phyloP scores from a whole-genome alignment of 1,140 invertebrate species.

The Monochamus saltuarius region DNA sequence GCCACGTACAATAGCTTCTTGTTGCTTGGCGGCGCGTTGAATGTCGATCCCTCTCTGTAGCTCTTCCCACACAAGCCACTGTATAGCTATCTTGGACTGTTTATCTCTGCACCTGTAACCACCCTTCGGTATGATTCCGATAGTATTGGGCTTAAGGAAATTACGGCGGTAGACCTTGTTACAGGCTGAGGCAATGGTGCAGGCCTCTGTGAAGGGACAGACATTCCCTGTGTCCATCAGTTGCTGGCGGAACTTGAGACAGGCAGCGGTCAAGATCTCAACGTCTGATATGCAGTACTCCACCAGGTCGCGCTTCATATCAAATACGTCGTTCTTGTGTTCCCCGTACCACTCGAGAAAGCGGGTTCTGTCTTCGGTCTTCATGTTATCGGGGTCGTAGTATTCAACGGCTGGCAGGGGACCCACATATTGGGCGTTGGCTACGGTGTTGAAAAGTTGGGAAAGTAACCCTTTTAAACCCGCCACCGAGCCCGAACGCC shows the following conservation, averaged over 20 bases:
- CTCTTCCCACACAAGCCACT: constrained; percentile 6
- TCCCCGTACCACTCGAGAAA: constrained; percentile 30
- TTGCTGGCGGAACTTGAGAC: constrained; percentile 9
- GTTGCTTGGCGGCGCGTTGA: constrained; percentile 6
- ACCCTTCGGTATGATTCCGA: constrained; percentile 21
- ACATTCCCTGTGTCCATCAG: constrained; percentile 1
- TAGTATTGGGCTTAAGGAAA: constrained; percentile 19
- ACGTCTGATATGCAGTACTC: constrained; percentile 7
- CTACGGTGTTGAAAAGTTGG: constrained; percentile 5
- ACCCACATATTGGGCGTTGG: constrained; percentile 1
- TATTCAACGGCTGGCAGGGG: background rate
- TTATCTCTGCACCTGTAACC: constrained; percentile 8
- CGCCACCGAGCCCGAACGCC: background rate
- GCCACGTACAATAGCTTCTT: constrained; percentile 11
- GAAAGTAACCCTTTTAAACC: constrained; percentile 11
- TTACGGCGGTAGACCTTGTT: constrained; percentile 18
- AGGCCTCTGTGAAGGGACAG: no score
- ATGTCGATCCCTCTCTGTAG: constrained; percentile 10
- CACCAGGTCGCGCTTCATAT: constrained; percentile 3
- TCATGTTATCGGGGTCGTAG: constrained; percentile 26
- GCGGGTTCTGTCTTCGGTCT: background rate
- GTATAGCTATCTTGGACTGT: background rate
- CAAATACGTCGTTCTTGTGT: constrained; percentile 10
- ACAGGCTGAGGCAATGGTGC: no score
- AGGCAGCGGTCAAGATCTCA: constrained; percentile 5